Base-by-base conservation (phyloP, 2,113 vertebrate species). In the Saccopteryx bilineata region DNA sequence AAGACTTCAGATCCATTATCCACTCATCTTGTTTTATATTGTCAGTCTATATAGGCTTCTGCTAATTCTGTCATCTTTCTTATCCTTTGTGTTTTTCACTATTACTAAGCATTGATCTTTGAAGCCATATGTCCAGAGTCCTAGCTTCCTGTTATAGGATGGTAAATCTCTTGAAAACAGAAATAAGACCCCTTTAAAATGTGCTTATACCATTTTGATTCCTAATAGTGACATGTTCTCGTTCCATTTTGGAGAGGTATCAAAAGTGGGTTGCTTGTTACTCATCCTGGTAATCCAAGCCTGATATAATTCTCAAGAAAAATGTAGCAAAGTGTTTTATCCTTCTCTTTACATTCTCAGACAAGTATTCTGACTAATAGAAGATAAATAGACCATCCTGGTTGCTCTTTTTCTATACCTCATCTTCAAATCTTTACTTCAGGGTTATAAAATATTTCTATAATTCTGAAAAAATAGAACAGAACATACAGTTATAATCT, bases 381-480 rank as follows among this genome's bases (percentile, higher is more conserved):
- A 31, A 90, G 33, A 71, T 0, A 94, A 56, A 66, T 0, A 1
- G 15, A 26, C 5, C 1, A 68, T 56, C 10, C 68, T 11, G 11
- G 1, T 56, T 72, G 4, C 10, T 31, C 87, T 87, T n/a, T 61
- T 81, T 50, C 52, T 12, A 58, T 71, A 9, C 18, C 1, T 94
- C 0, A 50, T 46, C 56, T 96, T 94, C 23, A 71, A 66, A 69
- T 48, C 7, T 56, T 95, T 48, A 65, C 39, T 72, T 90, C 54
- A 94, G 88, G 33, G 24, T 93, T 68, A 85, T 31, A 92, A 87
- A 94, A 1, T 66, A 92, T 56, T 90, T 71, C 23, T 61, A 56
- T 66, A 72, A 89, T 94, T 91, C 68, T 60, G 26, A 96, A 46
- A 85, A 71, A 93, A 76, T 14, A 74, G 50, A 93, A 84, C 31